Percentiles rank a stretch among this genome's conserved stretches.
phyloP scores from a whole-genome alignment of 1,140 invertebrate genomes.

The Polyergus mexicanus region DNA sequence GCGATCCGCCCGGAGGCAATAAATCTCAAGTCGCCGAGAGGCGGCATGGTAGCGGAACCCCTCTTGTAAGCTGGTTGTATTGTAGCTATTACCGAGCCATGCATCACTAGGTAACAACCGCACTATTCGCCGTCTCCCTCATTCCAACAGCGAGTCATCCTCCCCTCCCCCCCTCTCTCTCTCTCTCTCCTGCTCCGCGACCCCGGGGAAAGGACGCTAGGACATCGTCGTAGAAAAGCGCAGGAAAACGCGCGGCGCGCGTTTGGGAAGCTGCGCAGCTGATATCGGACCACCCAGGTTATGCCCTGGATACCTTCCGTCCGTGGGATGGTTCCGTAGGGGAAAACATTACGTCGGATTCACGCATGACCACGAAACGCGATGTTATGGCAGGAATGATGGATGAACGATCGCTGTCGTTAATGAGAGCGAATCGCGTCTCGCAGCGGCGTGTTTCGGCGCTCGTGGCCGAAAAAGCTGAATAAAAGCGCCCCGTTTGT shows the following conservation, averaged over 20 bases:
- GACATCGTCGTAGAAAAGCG: slow-evolving; percentile 69
- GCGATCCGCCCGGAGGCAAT: slow-evolving; percentile 84
- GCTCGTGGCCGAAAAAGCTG: neutral
- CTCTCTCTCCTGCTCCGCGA: slow-evolving; percentile 51
- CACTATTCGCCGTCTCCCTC: slow-evolving; percentile 74
- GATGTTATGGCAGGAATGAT: slow-evolving; percentile 41
- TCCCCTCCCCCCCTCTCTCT: slow-evolving; percentile 58
- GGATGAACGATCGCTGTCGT: slow-evolving; percentile 28
- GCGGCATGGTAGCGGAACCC: slow-evolving; percentile 82
- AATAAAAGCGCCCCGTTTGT: slow-evolving; percentile 5
- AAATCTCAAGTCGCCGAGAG: slow-evolving; percentile 84
- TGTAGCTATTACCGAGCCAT: slow-evolving; percentile 86
- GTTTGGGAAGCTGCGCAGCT: slow-evolving; percentile 84
- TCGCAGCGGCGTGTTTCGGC: slow-evolving; percentile 31
- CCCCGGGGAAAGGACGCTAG: slow-evolving; percentile 68
- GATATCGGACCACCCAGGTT: slow-evolving; percentile 86
- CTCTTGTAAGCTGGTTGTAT: slow-evolving; percentile 87
- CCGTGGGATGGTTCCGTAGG: slow-evolving; percentile 48
- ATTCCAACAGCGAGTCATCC: slow-evolving; percentile 51
- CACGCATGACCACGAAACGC: slow-evolving; percentile 51
- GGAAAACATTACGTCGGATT: slow-evolving; percentile 70
- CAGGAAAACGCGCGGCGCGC: slow-evolving; percentile 68
- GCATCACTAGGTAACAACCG: slow-evolving; percentile 86
- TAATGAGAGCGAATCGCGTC: slow-evolving; percentile 60
- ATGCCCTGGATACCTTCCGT: slow-evolving; percentile 64